These are phyloP conservation scores for Cheilosia pagana DNA, from an alignment of 2,888 invertebrate genomes.

Conservation along the genomic window DNA sequence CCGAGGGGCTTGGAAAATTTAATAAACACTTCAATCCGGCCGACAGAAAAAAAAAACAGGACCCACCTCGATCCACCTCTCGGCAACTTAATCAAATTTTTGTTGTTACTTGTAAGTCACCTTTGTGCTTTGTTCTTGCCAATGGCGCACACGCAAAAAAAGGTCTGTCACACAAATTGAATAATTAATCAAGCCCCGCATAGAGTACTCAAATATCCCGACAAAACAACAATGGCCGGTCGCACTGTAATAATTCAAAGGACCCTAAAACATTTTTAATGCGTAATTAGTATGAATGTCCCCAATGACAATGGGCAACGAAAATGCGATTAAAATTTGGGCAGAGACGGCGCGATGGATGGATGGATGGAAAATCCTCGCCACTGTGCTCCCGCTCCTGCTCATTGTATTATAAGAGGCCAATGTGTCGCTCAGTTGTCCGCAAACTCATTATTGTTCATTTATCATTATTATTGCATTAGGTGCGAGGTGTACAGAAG, in stretches of 20 bases:
- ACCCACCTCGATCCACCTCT: constrained; percentile 25
- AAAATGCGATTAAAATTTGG: constrained; percentile 73
- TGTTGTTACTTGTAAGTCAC: constrained; percentile 49
- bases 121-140: constrained; percentile 54
- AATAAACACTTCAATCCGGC: constrained; percentile 48
- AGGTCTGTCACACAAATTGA: constrained; percentile 67
- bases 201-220: constrained; percentile 36
- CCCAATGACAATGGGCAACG: constrained; percentile 66
- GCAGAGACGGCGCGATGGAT: constrained; percentile 39
- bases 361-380: constrained; percentile 43
- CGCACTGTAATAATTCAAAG: constrained; percentile 43
- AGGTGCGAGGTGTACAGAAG: constrained; percentile 40
- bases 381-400: too few relatives aligned
- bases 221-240: constrained; percentile 49
- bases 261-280: constrained; percentile 69
- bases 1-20: constrained; percentile 35
- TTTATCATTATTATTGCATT: constrained; percentile 75
- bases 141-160: constrained; percentile 36
- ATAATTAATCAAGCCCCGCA: constrained; percentile 70
- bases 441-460: constrained; percentile 74
- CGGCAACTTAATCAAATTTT: constrained; percentile 66
- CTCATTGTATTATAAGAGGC: constrained; percentile 72
- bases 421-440: constrained; percentile 75
- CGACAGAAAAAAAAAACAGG: background rate
- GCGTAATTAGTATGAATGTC: constrained; percentile 74